Conservation (phyloP, 2,797 vertebrate genomes). For the Novumbra hubbsi region DNA sequence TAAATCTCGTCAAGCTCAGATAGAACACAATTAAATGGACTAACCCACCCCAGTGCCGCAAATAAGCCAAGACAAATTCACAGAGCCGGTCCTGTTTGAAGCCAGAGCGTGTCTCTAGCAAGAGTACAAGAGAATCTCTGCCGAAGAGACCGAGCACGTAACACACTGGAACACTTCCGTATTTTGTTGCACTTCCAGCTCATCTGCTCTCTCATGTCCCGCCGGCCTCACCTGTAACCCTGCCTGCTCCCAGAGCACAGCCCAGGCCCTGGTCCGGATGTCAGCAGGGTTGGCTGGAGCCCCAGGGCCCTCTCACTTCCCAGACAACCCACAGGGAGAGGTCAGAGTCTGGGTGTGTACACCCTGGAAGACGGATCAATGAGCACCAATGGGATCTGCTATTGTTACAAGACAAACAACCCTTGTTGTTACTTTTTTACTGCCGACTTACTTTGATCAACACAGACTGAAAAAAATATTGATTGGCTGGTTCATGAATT, state of each 20-base stretch:
- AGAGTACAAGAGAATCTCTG: constrained; percentile 39
- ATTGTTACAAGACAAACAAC: too few relatives aligned
- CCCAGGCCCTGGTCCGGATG: constrained; percentile 45
- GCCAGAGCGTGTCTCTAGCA: constrained; percentile 21
- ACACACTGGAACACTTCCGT: constrained; percentile 30
- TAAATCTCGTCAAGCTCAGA: constrained; percentile 36
- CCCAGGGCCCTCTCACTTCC: constrained; percentile 22
- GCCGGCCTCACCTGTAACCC: constrained; percentile 43
- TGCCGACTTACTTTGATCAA: background rate
- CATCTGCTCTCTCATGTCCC: constrained; percentile 52
- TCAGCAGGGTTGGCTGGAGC: constrained; percentile 15
- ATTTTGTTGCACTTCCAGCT: constrained; percentile 39
- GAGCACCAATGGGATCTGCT: too few relatives aligned
- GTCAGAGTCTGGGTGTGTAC: constrained; percentile 16
- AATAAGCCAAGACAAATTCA: constrained; percentile 36
- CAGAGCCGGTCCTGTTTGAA: constrained; percentile 30
- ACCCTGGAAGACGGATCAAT: constrained; percentile 10
- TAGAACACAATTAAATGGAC: constrained; percentile 28
- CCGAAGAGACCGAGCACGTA: constrained; percentile 51
- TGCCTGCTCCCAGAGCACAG: constrained; percentile 26
- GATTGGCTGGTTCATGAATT: background rate
- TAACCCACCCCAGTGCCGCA: constrained; percentile 45
- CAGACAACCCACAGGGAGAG: constrained; percentile 20
- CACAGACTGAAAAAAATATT: background rate
- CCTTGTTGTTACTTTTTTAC: too few relatives aligned